Evolutionary conservation across 2,113 vertebrate genomes (phyloP), one percentile per base, ranked within the genome.

Genomic region (Apodemus sylvaticus): DNA sequence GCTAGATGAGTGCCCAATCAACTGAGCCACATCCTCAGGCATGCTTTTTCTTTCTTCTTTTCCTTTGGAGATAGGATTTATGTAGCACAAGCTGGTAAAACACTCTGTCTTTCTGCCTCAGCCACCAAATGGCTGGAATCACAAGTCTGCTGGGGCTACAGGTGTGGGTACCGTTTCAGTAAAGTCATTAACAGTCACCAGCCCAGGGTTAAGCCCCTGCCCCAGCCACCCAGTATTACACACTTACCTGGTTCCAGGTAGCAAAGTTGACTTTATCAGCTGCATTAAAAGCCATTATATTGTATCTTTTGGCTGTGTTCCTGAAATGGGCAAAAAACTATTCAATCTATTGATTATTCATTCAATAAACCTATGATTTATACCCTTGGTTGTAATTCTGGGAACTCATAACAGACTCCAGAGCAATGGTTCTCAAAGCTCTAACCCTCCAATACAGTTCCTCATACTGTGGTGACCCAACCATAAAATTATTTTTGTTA

Each of bases 241-340:
- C 16, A 85, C 89, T 91, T 95, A 99, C 99, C 99, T 99, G 99
- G 89, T 99, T 99, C 99, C 99, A 99, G 0, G 98, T 97, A 55
- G 99, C 98, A 92, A 99, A 99, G 97, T 98, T 99, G 94, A 99
- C 99, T 97, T 98, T 99, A 98, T 99, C 99, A 0, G 99, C 99
- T 14, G 99, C 97, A 79, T 99, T 99, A 95, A 99, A 99, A 29
- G 99, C 99, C 99, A 99, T 99, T 89, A 99, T 99, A 78, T 99
- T 99, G 96, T 99, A 99, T 95, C 99, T 99, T 97, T 99, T 99
- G 93, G 95, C 99, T 39, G 99, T 99, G 90, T 99, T 99, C 98
- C 99, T 99, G 96, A 34, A 60, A 53, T 0, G 29, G 87, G 51
- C 16, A 76, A 86, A 8, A 14, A 74, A 73, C 7, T 53, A 19